phyloP scores from a whole-genome alignment of 2,797 vertebrate genomes.

The Hippoglossus hippoglossus region DNA sequence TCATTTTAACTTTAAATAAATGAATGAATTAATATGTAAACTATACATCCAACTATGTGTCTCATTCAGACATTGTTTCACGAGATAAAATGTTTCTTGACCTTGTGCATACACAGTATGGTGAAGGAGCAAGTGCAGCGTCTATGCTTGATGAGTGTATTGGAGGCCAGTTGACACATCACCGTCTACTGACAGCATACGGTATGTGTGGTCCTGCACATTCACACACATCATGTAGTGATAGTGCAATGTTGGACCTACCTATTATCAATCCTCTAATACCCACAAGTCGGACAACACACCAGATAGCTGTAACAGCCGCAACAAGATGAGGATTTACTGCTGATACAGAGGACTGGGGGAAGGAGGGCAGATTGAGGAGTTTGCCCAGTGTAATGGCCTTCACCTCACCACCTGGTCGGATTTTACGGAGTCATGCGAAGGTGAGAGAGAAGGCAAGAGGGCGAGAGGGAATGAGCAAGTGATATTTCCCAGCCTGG shows the following conservation, averaged over 20 bases:
- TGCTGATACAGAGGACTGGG: slow-evolving; percentile 32
- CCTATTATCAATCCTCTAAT: not conserved
- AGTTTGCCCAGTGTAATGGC: slow-evolving; percentile 51
- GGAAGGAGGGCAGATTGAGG: slow-evolving; percentile 19
- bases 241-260: not conserved
- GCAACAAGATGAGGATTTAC: slow-evolving; percentile 25
- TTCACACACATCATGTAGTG: not conserved
- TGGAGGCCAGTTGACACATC: not conserved
- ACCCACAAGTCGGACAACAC: slow-evolving; percentile 6
- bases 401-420: slow-evolving; percentile 67
- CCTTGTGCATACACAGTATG: not conserved
- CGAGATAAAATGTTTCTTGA: no score
- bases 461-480: slow-evolving; percentile 12
- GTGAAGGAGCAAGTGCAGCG: not conserved
- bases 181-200: not conserved
- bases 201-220: not conserved
- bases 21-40: not conserved
- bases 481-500: slow-evolving; percentile 41
- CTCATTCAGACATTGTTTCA: no score
- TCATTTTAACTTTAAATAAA: not conserved
- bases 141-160: not conserved
- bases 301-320: slow-evolving; percentile 22
- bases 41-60: not conserved
- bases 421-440: slow-evolving; percentile 58
- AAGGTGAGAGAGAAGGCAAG: slow-evolving; percentile 34